Base-by-base conservation (phyloP, 1,140 invertebrate genomes). In the Epicauta chinensis region DNA sequence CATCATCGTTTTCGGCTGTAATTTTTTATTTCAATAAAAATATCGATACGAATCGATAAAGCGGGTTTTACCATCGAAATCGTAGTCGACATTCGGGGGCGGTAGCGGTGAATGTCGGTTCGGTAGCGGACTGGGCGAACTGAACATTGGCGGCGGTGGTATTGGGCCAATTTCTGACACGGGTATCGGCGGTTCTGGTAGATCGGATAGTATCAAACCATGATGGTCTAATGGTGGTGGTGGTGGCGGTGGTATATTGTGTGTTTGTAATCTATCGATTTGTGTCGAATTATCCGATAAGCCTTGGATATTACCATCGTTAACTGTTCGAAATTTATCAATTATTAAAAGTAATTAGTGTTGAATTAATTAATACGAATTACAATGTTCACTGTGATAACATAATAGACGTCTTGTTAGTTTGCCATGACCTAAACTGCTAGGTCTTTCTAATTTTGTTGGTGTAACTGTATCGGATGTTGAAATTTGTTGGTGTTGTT, bases 111-210 rank as follows among this genome's bases (percentile, higher is more conserved):
- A 60, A 49, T 69, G 70, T 56, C 71, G 68, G 59, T 75, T 72
- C 60, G 84, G 69, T 54, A 85, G 83, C 37, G 89, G 88, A 71
- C 86, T 88, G 17, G 89, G 89, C 48, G 89, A 90, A 69, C 87
- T 91, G 77, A 95, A 94, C 91, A 94, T 94, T 47, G 91, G 91
- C 46, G 92, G 92, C 56, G 92, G 92, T 64, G 92, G 92, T 70
- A 95, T 95, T 36, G 90, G 91, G 30, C 92, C 91, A 69, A 95
- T 93, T 68, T 95, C 92, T 47, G 89, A 92, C 11, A 94, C 72
- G 9, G 89, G 88, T 63, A 93, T 93, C 54, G 91, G 90, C 40
- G 90, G 90, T 71, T 93, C 91, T 42, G 91, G 90, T 60, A 93
- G 76, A 66, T 91, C 87, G 50, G 87, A 89, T 56, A 91, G 77